Conservation (phyloP, 2,797 vertebrate species). For the Pogonophryne albipinna region DNA sequence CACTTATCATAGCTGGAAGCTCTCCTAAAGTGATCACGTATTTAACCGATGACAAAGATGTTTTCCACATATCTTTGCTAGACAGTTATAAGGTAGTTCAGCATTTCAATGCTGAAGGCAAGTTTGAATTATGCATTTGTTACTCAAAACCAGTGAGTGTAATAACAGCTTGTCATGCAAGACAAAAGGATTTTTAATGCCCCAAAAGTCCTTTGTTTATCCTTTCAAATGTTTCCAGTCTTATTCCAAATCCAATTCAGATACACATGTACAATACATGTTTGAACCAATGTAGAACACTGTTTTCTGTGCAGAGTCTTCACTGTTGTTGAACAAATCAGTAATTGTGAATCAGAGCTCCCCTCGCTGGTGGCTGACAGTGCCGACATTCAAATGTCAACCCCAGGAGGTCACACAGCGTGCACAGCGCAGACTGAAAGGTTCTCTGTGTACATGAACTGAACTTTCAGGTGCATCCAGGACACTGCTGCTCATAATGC, state of each 20-base stretch:
- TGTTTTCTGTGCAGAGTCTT: neutral
- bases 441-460: neutral
- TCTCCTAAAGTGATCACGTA: neutral
- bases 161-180: conserved; percentile 7
- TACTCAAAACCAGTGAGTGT: neutral
- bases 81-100: neutral
- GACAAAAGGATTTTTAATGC: neutral
- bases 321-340: neutral
- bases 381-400: conserved; percentile 17
- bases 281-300: neutral
- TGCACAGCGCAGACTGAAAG: neutral
- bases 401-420: neutral
- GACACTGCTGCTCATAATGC: conserved; percentile 4
- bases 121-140: conserved; percentile 24
- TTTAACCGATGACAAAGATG: conserved; percentile 18
- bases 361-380: conserved; percentile 27
- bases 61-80: neutral
- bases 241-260: neutral
- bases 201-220: neutral
- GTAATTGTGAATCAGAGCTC: conserved; percentile 27
- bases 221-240: neutral
- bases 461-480: neutral
- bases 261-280: neutral
- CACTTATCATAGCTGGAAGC: conserved; percentile 1
- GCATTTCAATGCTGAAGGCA: neutral